Conservation (phyloP, 1,140 invertebrate genomes). For the Brachionus asplanchnoidis region DNA sequence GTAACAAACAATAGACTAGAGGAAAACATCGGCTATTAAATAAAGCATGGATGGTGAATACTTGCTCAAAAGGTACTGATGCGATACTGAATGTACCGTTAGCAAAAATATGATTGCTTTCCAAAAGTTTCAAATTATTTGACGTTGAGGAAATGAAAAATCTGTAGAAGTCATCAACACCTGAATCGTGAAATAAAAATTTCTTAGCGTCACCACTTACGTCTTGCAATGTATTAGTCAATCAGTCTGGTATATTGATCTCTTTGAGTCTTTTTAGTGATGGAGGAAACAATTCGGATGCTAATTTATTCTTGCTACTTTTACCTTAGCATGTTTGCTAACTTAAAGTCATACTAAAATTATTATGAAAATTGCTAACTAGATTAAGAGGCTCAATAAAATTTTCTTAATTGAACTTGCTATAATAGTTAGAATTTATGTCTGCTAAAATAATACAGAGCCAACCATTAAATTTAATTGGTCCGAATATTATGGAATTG, state of each 20-base stretch:
- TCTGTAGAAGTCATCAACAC: neutral
- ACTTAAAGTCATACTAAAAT: too few relatives aligned
- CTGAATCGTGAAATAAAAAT: neutral
- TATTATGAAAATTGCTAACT: too few relatives aligned
- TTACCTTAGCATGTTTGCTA: too few relatives aligned
- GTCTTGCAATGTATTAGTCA: neutral
- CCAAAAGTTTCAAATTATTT: neutral
- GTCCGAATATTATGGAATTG: too few relatives aligned
- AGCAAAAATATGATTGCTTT: neutral
- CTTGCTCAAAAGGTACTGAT: neutral
- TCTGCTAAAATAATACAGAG: too few relatives aligned
- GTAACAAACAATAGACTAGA: neutral
- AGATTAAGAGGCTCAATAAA: too few relatives aligned
- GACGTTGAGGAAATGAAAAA: neutral
- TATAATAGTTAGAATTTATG: too few relatives aligned
- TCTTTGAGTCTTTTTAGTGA: neutral
- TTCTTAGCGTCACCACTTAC: neutral
- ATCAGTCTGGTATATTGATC: neutral
- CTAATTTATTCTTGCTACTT: too few relatives aligned
- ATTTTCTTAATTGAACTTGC: too few relatives aligned
- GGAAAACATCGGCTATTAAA: neutral
- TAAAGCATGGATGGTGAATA: neutral
- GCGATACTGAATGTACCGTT: neutral
- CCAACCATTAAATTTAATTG: too few relatives aligned
- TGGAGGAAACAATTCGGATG: too few relatives aligned